Base-by-base conservation (phyloP, 2,888 invertebrate species). In the Cylloceria caligata region DNA sequence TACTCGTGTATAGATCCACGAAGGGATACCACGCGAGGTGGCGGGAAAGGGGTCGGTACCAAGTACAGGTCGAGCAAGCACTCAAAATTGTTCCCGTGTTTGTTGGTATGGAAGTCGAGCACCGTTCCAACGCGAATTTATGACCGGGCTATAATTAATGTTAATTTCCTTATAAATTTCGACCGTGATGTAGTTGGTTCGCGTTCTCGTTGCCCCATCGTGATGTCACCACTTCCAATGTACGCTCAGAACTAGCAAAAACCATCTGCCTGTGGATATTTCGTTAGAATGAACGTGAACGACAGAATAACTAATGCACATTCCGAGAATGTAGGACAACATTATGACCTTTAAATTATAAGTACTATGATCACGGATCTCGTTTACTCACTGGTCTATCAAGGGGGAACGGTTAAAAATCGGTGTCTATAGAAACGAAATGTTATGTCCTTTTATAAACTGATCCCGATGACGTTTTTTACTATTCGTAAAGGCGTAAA, bases 121-220 rank as follows among this genome's bases (percentile, higher is more conserved):
- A 24, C 62, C 80, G 81, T 80, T 85, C 68, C 73, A 72, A 52
- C 52, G 24, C 75, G 42, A 83, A 84, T 84, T 80, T 86, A 85
- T 72, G 77, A 62, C 34, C 69, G 69, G 65, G 74, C 68, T 81
- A 84, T 85, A 85, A 87, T 87, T 87, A 87, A 85, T 86, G 86
- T 85, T 87, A 87, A 87, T 87, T 84, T 79, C 73, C 73, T 86
- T 85, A 86, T 85, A 85, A 87, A 87, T 87, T 85, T 75, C 57
- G 75, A 24, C 30, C 77, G 64, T 71, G 65, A 79, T 71, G 82
- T 57, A 73, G 77, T 74, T 62, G 65, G 67, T 60, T 42, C 60
- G 19, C 67, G 27, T 67, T 49, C 62, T 13, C 62, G 52, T 52
- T 73, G 68, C 9, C 60, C 19, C 24, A 36, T 62, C 34, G 64